Evolutionary conservation across 2,113 vertebrate genomes (phyloP).

Genomic region (Connochaetes taurinus): DNA sequence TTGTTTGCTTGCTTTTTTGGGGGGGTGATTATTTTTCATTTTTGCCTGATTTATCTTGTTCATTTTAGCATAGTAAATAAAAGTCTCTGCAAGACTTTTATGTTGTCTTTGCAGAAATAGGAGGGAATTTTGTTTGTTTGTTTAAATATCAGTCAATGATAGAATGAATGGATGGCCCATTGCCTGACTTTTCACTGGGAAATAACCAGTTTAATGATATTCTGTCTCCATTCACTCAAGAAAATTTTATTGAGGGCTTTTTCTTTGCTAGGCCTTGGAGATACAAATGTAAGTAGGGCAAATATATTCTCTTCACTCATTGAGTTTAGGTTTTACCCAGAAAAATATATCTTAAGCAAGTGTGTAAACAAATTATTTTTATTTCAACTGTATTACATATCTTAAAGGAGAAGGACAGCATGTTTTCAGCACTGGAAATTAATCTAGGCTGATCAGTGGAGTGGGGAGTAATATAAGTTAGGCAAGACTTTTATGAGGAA

Average conservation of each 20-base stretch:
- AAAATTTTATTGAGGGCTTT: not conserved
- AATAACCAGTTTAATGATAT: not conserved
- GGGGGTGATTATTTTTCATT: not conserved
- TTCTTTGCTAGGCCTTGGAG: not conserved
- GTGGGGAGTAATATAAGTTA: not conserved
- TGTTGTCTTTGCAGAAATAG: not conserved
- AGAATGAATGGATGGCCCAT: not conserved
- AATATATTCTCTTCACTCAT: not conserved
- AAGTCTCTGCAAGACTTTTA: not conserved
- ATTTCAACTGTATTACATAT: not conserved
- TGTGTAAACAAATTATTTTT: not conserved
- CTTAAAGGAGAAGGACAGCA: not conserved
- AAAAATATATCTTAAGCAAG: not conserved
- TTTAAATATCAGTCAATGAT: not conserved
- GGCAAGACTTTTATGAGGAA: not conserved
- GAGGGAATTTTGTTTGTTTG: not conserved
- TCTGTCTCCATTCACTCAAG: not conserved
- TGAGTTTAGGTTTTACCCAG: not conserved
- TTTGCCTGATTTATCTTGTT: not conserved
- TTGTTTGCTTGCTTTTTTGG: not conserved
- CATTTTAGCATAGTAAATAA: not conserved
- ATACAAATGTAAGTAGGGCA: not conserved
- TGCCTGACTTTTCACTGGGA: not conserved
- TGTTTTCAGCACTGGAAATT: not conserved
- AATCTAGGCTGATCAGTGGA: not conserved